Evolutionary conservation across 2,797 vertebrate species (phyloP).

Genomic region (Chrosomus eos): DNA sequence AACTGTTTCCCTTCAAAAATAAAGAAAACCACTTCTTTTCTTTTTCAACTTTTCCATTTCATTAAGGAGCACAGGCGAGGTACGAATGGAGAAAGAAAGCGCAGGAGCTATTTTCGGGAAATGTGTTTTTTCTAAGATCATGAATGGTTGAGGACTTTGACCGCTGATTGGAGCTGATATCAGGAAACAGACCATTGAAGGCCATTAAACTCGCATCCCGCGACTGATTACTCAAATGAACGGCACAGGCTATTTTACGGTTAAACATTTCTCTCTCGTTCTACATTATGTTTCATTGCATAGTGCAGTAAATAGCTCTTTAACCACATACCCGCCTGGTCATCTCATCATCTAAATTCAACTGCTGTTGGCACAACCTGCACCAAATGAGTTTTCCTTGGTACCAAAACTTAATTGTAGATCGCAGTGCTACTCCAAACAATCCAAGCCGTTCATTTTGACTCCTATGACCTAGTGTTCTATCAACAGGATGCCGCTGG

Average conservation of each 20-base stretch:
- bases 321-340: constrained; percentile 20
- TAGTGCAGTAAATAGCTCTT: constrained; percentile 31
- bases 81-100: constrained; percentile 43
- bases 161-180: constrained; percentile 74
- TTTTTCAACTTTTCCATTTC: constrained; percentile 51
- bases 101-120: constrained; percentile 56
- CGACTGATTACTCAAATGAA: constrained; percentile 66
- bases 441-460: constrained; percentile 36
- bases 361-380: constrained; percentile 4
- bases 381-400: constrained; percentile 34
- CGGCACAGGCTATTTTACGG: constrained; percentile 41
- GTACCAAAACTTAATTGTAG: constrained; percentile 24
- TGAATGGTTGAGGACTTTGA: constrained; percentile 64
- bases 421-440: constrained; percentile 47
- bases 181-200: constrained; percentile 76
- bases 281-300: constrained; percentile 34
- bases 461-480: constrained; percentile 16
- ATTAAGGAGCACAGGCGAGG: constrained; percentile 40
- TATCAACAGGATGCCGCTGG: constrained; percentile 4
- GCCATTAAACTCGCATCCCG: constrained; percentile 66
- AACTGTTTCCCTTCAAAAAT: constrained; percentile 41
- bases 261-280: constrained; percentile 50
- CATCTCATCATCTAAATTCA: constrained; percentile 42
- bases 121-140: constrained; percentile 68
- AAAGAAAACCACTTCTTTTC: constrained; percentile 28